phyloP scores from a whole-genome alignment of 1,140 invertebrate genomes.

The Drosophila repletoides region DNA sequence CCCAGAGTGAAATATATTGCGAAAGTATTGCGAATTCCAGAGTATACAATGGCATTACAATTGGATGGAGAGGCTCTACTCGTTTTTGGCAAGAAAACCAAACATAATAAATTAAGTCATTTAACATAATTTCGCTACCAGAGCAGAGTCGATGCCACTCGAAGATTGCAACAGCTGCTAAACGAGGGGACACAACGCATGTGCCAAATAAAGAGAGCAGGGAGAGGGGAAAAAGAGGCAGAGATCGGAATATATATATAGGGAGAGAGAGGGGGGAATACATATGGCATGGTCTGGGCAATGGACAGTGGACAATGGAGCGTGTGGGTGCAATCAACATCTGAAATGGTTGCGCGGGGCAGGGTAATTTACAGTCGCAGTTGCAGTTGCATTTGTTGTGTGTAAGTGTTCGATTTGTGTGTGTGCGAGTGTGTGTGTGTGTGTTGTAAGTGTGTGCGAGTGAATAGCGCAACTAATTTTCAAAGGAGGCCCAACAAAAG shows the following conservation, averaged over 20 bases:
- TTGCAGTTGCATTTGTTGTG: slow-evolving; percentile 6
- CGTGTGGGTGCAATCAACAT: slow-evolving; percentile 74
- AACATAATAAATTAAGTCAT: slow-evolving; percentile 78
- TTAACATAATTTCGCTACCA: slow-evolving; percentile 79
- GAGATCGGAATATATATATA: neutral
- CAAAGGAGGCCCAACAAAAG: slow-evolving; percentile 72
- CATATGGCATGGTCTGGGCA: slow-evolving; percentile 12
- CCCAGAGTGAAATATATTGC: slow-evolving; percentile 44
- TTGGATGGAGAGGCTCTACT: slow-evolving; percentile 37
- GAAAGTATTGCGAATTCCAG: slow-evolving; percentile 30
- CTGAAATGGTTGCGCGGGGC: slow-evolving; percentile 24
- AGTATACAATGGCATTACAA: slow-evolving; percentile 51
- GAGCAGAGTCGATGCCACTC: slow-evolving; percentile 6
- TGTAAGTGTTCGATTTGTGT: slow-evolving; percentile 4
- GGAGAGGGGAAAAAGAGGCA: slow-evolving; percentile 11
- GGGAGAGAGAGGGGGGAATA: slow-evolving; percentile 12
- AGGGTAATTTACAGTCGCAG: slow-evolving; percentile 61
- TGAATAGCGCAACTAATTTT: slow-evolving; percentile 80
- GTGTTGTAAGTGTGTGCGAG: slow-evolving; percentile 5
- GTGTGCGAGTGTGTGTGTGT: slow-evolving; percentile 1
- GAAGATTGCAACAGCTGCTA: slow-evolving; percentile 63
- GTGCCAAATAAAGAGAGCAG: slow-evolving; percentile 49
- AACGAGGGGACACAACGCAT: slow-evolving; percentile 69
- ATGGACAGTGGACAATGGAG: slow-evolving; percentile 48
- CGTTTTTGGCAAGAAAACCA: slow-evolving; percentile 63